These are phyloP conservation scores for Plutella xylostella DNA, from an alignment of 2,888 invertebrate species.

Conservation along the genomic window DNA sequence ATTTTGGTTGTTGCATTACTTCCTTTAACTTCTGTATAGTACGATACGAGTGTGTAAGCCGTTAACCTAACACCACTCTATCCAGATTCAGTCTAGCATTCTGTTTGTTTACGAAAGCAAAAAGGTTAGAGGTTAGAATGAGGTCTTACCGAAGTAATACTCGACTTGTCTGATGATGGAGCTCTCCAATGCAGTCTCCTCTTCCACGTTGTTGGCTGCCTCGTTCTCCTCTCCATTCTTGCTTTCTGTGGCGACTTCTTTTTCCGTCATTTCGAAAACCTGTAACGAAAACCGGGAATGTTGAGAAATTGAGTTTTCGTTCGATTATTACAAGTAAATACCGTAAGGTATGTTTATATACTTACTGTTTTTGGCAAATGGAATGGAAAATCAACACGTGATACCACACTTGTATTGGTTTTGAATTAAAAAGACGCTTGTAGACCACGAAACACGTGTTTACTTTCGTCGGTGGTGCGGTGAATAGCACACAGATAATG, in stretches of 20 bases:
- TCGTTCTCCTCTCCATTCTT: slow-evolving; percentile 37
- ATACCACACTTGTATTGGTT: too few species aligned
- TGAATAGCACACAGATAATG: too few species aligned
- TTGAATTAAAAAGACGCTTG: too few species aligned
- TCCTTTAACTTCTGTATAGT: too few species aligned
- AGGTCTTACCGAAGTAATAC: slow-evolving; percentile 72
- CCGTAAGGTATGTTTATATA: too few species aligned
- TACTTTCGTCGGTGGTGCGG: too few species aligned
- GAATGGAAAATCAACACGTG: too few species aligned
- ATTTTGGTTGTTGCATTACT: neutral
- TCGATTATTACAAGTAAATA: too few species aligned
- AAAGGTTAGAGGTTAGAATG: slow-evolving; percentile 13
- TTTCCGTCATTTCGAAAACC: slow-evolving; percentile 62
- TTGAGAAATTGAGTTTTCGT: too few species aligned
- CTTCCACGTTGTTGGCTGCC: slow-evolving; percentile 23
- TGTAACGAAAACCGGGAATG: too few species aligned
- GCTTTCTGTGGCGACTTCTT: slow-evolving; percentile 35
- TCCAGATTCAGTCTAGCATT: neutral
- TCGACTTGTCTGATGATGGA: slow-evolving; percentile 77
- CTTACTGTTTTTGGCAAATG: too few species aligned
- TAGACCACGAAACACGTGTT: too few species aligned
- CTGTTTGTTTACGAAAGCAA: neutral
- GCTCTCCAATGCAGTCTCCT: slow-evolving; percentile 54
- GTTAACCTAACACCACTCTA: neutral
- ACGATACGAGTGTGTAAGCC: neutral